phyloP scores from a whole-genome alignment of 2,888 invertebrate species.

The Embidobia sp. region DNA sequence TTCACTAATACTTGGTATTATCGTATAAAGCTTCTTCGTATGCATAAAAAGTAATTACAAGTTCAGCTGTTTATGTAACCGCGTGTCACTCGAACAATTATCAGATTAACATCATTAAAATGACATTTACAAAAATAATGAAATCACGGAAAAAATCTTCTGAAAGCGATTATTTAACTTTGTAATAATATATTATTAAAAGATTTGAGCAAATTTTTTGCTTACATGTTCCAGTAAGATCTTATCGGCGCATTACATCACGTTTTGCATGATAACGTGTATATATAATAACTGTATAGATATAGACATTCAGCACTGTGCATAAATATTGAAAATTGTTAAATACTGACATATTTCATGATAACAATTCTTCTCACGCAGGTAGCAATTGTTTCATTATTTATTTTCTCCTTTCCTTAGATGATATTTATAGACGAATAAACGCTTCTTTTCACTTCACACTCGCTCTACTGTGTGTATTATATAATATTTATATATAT shows the following conservation, averaged over 20 bases:
- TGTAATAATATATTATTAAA: conserved; percentile 29
- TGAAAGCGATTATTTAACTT: conserved; percentile 32
- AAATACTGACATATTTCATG: neutral
- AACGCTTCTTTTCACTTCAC: no score
- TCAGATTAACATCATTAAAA: conserved; percentile 2
- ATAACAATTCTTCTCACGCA: conserved; percentile 1
- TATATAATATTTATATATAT: no score
- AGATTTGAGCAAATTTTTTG: conserved; percentile 20
- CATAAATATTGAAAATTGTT: conserved; percentile 29
- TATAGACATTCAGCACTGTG: conserved; percentile 8
- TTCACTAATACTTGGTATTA: no score
- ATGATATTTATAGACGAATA: no score
- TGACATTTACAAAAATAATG: conserved; percentile 9
- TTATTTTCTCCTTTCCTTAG: no score
- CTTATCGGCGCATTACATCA: conserved; percentile 28
- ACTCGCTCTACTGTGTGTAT: no score
- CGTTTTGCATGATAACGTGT: conserved; percentile 2
- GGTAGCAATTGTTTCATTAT: neutral
- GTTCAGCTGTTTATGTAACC: neutral
- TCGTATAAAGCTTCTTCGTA: no score
- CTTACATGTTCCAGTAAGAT: conserved; percentile 14
- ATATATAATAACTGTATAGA: conserved; percentile 6
- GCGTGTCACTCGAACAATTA: no score
- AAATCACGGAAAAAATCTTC: conserved; percentile 3
- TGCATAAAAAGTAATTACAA: no score